Evolutionary conservation across 1,140 invertebrate genomes (phyloP).

Genomic region (Olivierus martensii): DNA sequence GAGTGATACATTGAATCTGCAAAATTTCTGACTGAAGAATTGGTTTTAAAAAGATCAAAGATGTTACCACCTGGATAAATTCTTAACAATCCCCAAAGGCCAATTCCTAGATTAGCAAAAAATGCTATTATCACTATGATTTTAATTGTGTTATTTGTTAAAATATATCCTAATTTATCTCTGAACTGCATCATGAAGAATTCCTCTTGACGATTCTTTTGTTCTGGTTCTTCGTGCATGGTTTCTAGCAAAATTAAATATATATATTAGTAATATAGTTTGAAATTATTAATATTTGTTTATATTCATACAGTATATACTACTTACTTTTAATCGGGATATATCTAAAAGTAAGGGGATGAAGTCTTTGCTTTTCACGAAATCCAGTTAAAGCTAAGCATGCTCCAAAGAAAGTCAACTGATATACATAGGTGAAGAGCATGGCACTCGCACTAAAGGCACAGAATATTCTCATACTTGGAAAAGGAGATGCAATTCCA

Average conservation of each 20-base stretch:
- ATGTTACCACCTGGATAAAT: slow-evolving; percentile 79
- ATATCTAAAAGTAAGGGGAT: background rate
- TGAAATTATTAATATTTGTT: slow-evolving; percentile 41
- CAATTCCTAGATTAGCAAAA: slow-evolving; percentile 59
- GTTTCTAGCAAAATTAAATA: too few relatives aligned
- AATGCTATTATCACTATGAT: slow-evolving; percentile 60
- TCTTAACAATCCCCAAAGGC: slow-evolving; percentile 70
- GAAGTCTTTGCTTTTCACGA: slow-evolving; percentile 59
- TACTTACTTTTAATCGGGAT: too few relatives aligned
- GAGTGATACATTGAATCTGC: slow-evolving; percentile 76
- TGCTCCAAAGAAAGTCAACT: slow-evolving; percentile 84
- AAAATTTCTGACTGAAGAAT: slow-evolving; percentile 80
- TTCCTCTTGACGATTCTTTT: background rate
- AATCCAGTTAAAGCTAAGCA: slow-evolving; percentile 80
- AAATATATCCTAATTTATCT: slow-evolving; percentile 55
- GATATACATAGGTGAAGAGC: slow-evolving; percentile 82
- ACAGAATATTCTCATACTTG: slow-evolving; percentile 88
- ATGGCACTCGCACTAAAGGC: slow-evolving; percentile 88
- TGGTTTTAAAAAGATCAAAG: slow-evolving; percentile 63
- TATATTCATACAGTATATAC: too few relatives aligned
- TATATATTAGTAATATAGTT: too few relatives aligned
- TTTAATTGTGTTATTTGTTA: slow-evolving; percentile 64
- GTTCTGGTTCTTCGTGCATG: too few relatives aligned
- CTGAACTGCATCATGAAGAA: slow-evolving; percentile 74
- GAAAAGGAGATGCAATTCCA: slow-evolving; percentile 88